Evolutionary conservation across 1,140 invertebrate genomes (phyloP), one percentile per base, ranked within the genome.

Genomic region (Mizuhopecten yessoensis): DNA sequence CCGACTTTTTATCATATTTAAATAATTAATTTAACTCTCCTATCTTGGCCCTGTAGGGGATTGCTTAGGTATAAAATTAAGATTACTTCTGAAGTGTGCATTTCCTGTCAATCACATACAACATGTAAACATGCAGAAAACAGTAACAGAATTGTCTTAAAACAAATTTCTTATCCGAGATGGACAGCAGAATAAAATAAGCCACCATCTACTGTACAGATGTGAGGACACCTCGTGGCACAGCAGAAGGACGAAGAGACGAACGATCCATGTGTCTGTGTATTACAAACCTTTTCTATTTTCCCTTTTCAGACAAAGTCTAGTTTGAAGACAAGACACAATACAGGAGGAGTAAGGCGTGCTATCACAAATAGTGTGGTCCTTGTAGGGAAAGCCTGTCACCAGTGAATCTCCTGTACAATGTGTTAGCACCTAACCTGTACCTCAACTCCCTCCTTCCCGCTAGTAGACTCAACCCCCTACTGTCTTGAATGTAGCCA

Each of bases 401-500:
- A 75, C 57, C 29, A 29, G 23, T 75, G 17, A 7, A 29, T 75
- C 23, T 75, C 57, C 7, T 75, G 23, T 17, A 17, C 23, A 75
- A 75, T 75, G n/a, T 75, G 57, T 75, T 75, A n/a, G 57, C n/a
- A n/a, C n/a, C 57, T 75, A 75, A 75, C 23, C n/a, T 75, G 0
- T 75, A 75, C 57, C 57, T 75, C 5, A n/a, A 23, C 23, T 29
- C 57, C 57, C 57, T 75, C 57, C 3, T 5, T n/a, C 57, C 57
- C 3, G 9, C 29, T 75, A 75, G 57, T 75, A 29, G 57, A 75
- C 57, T 75, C 57, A 75, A 75, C 57, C 57, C 57, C 11, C 29
- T 75, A n/a, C 57, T 29, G 57, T 75, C 57, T 75, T 75, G 57
- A n/a, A 75, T 75, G 57, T n/a, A 75, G 57, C 57, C 57, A 75